Evolutionary conservation across 2,888 invertebrate species (phyloP), one percentile per base, ranked within the genome.

Genomic region (Philonicus albiceps): DNA sequence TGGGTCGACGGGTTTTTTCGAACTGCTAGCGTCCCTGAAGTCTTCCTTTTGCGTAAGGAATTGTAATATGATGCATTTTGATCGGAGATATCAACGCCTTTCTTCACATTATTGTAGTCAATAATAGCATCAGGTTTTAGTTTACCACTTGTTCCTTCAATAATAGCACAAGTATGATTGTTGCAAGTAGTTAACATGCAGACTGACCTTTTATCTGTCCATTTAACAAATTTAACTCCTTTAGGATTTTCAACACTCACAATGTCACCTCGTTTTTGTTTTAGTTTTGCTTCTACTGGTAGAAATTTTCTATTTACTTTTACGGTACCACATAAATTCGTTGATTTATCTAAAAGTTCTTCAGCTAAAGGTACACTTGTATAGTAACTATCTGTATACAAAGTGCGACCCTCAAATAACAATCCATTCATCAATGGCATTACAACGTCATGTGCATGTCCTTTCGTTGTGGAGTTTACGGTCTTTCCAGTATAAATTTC

Each of bases 201-300:
- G 0, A 31, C 31, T 31, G 31, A 6, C 4, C 31, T 31, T 73
- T 73, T 73, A 73, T 73, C 73, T 73, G 87, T 84, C 89, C 89
- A 89, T 88, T 89, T 89, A 40, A 89, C 83, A 75, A 89, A 87
- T 87, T 87, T 89, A 16, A 90, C 88, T n/a, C 89, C 89, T 81
- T 88, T 89, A 88, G 87, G 88, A 84, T 89, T 89, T 89, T 89
- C 89, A 27, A 49, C 19, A 27, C 34, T 34, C 34, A 37, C 37
- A 6, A 75, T 75, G 19, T 75, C 4, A 75, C 34, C n/a, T 8
- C 78, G 49, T 49, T 55, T 55, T 83, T 55, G 37, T 37, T 37
- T 37, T 22, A 2, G 2, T 6, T 34, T 7, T 37, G n/a, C n/a
- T 75, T 37, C 31, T 19, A 37, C 16, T 6, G 75, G 13, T 19